Evolutionary conservation across 2,888 invertebrate genomes (phyloP), one percentile per base, ranked within the genome.

Genomic region (Syritta pipiens): DNA sequence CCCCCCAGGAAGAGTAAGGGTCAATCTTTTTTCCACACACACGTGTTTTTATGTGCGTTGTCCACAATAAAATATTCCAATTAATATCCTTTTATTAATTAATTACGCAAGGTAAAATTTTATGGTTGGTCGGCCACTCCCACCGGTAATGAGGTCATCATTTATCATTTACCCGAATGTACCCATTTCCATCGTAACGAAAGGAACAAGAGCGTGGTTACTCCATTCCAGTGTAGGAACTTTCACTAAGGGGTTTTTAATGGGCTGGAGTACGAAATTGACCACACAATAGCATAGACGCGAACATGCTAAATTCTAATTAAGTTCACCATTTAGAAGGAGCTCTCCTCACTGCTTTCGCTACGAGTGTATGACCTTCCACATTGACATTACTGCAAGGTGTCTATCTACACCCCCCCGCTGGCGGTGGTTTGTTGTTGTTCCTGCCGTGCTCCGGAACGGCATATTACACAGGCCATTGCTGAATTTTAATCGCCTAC

Each of bases 301-400:
- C 17, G 46, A 62, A 51, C 75, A 76, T 76, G 69, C 69, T 69
- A 69, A 63, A 71, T 63, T 71, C 69, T 76, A 76, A 76, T 76
- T 71, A 76, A 51, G 51, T 28, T 46, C 30, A 12, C n/a, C 20
- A 40, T 63, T 74, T 37, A 14, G 14, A 37, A 14, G 22, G 26
- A 57, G 49, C 37, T 9, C 7, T 6, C 17, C 37, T 12, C 6
- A 1, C 35, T 32, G 28, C 26, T 26, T 12, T 30, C 22, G 19
- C 26, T 49, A 62, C 37, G 10, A n/a, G n/a, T 35, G 19, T 48
- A 26, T 42, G 40, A 68, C 75, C 75, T 68, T 62, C 68, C 40
- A 28, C 37, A 44, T 67, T 67, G 75, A 32, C 48, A 62, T 68
- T 68, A 40, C 26, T 55, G 37, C 62, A 62, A 68, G 49, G 60